These are phyloP conservation scores for Sapayoa aenigma DNA, from an alignment of 2,113 vertebrate genomes.

Conservation along the genomic window DNA sequence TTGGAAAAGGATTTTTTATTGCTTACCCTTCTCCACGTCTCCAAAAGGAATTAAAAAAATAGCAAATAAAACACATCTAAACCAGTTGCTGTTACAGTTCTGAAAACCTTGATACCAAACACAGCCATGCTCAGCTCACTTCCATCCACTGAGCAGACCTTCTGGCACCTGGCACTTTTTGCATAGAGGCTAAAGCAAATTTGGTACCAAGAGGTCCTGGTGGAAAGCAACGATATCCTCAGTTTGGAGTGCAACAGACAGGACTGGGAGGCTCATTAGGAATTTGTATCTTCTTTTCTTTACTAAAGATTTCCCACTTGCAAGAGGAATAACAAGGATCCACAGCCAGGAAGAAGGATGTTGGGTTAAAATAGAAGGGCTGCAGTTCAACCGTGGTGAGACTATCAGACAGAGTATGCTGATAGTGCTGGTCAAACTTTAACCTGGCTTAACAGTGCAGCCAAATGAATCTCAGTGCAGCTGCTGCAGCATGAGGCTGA, in stretches of 20 bases:
- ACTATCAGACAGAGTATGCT: neutral
- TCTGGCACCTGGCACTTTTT: neutral
- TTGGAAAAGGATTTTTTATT: constrained; percentile 46
- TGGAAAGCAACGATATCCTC: neutral
- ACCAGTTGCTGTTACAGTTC: neutral
- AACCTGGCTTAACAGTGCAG: neutral
- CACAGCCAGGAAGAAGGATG: neutral
- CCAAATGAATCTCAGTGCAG: neutral
- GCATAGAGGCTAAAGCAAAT: neutral
- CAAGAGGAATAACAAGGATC: neutral
- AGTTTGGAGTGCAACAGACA: neutral
- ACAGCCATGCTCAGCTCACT: neutral
- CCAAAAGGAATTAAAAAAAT: neutral
- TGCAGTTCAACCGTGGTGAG: neutral
- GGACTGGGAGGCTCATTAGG: neutral
- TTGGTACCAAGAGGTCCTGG: neutral
- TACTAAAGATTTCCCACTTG: neutral
- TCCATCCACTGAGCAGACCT: neutral
- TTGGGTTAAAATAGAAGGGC: neutral
- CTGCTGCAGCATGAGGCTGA: neutral
- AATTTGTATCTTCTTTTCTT: neutral
- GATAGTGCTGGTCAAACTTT: neutral
- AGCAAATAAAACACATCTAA: neutral
- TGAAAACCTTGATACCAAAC: neutral
- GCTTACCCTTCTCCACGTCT: neutral